phyloP scores from a whole-genome alignment of 2,888 invertebrate species.

The Salpingus planirostris region DNA sequence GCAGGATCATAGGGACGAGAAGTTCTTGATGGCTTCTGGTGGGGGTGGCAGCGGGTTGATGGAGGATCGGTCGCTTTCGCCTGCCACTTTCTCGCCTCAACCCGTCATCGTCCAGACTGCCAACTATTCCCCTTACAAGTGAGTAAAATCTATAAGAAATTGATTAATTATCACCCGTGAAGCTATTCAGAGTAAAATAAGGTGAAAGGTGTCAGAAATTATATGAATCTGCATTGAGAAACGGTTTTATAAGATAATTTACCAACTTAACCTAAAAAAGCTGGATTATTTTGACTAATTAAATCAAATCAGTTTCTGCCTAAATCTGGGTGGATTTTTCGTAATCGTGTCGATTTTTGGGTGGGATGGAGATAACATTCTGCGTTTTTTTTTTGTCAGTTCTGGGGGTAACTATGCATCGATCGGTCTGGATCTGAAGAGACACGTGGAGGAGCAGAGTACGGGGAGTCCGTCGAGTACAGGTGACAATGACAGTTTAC shows the following conservation, averaged over 20 bases:
- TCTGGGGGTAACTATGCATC: slow-evolving; percentile 29
- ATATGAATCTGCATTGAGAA: slow-evolving; percentile 3
- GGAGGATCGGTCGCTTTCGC: slow-evolving; percentile 50
- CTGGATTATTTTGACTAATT: slow-evolving; percentile 2
- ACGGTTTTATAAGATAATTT: slow-evolving; percentile 1
- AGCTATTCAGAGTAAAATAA: too few relatives aligned
- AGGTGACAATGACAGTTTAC: slow-evolving; percentile 31
- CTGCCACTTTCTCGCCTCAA: slow-evolving; percentile 50
- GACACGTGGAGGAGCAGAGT: slow-evolving; percentile 37
- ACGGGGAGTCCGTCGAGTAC: slow-evolving; percentile 35
- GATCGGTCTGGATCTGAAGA: slow-evolving; percentile 36
- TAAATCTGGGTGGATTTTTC: too few relatives aligned
- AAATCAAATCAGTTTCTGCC: too few relatives aligned
- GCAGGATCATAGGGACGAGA: slow-evolving; percentile 12
- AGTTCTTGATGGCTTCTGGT: slow-evolving; percentile 35
- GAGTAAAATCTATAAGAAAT: too few relatives aligned
- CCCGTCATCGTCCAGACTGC: slow-evolving; percentile 52
- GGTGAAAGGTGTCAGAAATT: too few relatives aligned
- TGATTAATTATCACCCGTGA: too few relatives aligned
- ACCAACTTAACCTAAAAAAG: too few relatives aligned
- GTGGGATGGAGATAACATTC: too few relatives aligned
- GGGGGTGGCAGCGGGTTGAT: too few relatives aligned
- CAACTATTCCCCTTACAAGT: slow-evolving; percentile 50
- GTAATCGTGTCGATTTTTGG: too few relatives aligned
- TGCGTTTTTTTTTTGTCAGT: too few relatives aligned